Base-by-base conservation (phyloP, 2,113 vertebrate genomes). In the Mionectes macconnelli region DNA sequence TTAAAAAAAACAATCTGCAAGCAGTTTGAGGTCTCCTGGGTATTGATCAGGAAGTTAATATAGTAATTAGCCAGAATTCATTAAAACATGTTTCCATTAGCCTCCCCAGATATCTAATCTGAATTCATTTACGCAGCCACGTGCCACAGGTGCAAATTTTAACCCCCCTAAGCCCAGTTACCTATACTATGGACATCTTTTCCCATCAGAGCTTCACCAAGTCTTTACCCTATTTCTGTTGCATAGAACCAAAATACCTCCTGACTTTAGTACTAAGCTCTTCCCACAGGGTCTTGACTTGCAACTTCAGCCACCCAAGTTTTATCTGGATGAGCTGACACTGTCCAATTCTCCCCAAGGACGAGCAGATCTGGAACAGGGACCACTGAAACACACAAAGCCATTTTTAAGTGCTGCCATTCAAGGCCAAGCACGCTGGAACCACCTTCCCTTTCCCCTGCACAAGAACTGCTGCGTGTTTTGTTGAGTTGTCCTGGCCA, bases 31-130 rank as follows among this genome's bases (percentile, higher is more conserved):
- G 63, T 88, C 94, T 90, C 90, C 56, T n/a, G 64, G 22, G 87
- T 77, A 96, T 74, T 82, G 92, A 96, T 95, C 94, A 96, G 86
- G 83, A 88, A 95, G 39, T 90, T 94, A 95, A 94, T 24, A 85
- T 35, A 91, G 67, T 92, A 92, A 97, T 95, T 96, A 96, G 78
- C 35, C 47, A 70, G 22, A 35, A 72, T 91, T 96, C 94, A 95
- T 95, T 94, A 97, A 93, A 89, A 74, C 53, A 94, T 44, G 44
- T 56, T 74, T 88, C n/a, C 85, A 90, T 93, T 92, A 94, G 49
- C 37, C 56, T 92, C 69, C 70, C 81, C 52, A 79, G 84, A 47
- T 80, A 90, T 40, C 55, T 94, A 45, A 90, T 91, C 67, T 86
- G 92, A 95, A 94, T 96, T 96, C 42, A 90, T 86, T 91, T 62